Evolutionary conservation across 2,888 invertebrate genomes (phyloP), one percentile per base, ranked within the genome.

Genomic region (Himalopsyche japonica): DNA sequence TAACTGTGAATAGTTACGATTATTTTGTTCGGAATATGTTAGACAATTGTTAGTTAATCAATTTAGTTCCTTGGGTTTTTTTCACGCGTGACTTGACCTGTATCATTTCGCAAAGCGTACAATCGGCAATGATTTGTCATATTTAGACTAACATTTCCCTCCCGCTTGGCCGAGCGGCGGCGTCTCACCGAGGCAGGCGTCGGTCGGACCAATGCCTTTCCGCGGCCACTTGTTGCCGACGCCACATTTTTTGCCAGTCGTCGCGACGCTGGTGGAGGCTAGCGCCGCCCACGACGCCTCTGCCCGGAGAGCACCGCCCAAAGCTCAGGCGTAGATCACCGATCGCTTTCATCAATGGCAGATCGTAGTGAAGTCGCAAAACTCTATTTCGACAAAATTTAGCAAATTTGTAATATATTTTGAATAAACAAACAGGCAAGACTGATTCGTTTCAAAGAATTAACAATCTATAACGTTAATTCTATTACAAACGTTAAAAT

Each of bases 281-380:
- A 80, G 86, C 86, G 84, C 84, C 86, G 82, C 83, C 83, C 83
- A 82, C 57, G 64, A 64, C 48, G 82, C 76, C 64, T 70, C 76
- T 57, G 57, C 57, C 57, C 24, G 7, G 57, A 57, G 30, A 80
- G 78, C 76, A 57, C 80, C 83, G 80, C 79, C 84, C 49, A 64
- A 64, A 76, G 27, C 70, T 47, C 76, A 76, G 76, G 76, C 76
- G 76, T 76, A 18, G 32, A 76, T 76, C 34, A 32, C 32, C 27
- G 30, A 27, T 70, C 70, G 70, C 70, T 70, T 30, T 30, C 30
- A 20, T 27, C 15, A 24, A 20, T 70, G 43, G 15, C 43, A 43
- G 15, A 43, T 15, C 15, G 43, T 43, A 15, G 3, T 15, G 43
- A 4, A 43, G 43, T 8, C 1, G 1, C 37, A 10, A 5, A 0